Evolutionary conservation across 2,797 vertebrate species (phyloP).

Genomic region (Psittacula derbiana): DNA sequence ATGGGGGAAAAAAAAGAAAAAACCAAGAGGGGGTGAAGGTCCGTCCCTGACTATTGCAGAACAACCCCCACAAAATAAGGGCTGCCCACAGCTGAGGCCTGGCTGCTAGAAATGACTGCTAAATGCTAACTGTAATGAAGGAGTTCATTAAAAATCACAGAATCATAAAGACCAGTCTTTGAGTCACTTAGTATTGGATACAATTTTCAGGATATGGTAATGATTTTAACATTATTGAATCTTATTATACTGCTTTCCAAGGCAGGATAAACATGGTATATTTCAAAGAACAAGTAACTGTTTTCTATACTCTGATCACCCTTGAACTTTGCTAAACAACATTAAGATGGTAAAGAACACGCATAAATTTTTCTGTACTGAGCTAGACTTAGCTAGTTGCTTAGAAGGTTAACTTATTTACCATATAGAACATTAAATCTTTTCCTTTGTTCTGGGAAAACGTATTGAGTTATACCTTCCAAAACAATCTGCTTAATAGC

Average conservation of each 20-base stretch:
- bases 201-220: not conserved
- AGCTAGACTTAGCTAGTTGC: not conserved
- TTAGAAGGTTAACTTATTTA: conserved; percentile 2
- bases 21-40: not conserved
- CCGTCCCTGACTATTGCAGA: not conserved
- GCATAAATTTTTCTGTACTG: not conserved
- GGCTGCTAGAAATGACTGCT: not conserved
- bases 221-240: not conserved
- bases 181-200: not conserved
- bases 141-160: not conserved
- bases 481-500: conserved; percentile 25
- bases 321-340: not conserved
- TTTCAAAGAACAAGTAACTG: not conserved
- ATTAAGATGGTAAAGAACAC: not conserved
- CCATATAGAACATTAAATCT: not conserved
- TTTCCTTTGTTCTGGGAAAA: conserved; percentile 32
- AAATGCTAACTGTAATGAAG: not conserved
- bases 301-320: not conserved
- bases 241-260: not conserved
- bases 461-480: not conserved
- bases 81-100: not conserved
- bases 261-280: not conserved
- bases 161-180: not conserved
- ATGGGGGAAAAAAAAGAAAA: too few relatives aligned
- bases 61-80: not conserved